phyloP scores from a whole-genome alignment of 2,797 vertebrate species.

The Micropoecilia bifurca region DNA sequence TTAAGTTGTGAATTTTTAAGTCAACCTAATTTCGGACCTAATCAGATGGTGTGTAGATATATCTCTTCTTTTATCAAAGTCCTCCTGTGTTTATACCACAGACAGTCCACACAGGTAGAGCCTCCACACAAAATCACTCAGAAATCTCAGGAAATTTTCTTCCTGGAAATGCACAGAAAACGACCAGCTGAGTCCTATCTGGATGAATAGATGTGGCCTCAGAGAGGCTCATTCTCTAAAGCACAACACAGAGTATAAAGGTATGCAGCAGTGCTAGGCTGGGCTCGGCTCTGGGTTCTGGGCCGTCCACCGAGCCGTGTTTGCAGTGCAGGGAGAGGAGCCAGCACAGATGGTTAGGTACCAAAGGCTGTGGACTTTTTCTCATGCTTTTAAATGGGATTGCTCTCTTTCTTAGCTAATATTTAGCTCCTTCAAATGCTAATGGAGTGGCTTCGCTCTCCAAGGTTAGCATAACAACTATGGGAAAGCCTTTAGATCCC shows the following conservation, averaged over 20 bases:
- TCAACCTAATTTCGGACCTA: slow-evolving; percentile 20
- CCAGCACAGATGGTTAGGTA: slow-evolving; percentile 93
- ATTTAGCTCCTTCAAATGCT: slow-evolving; percentile 99
- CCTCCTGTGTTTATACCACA: background rate
- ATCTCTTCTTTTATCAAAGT: background rate
- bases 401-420: slow-evolving; percentile 97
- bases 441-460: slow-evolving; percentile 94
- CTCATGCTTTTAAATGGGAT: slow-evolving; percentile 95
- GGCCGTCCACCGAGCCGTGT: slow-evolving; percentile 68
- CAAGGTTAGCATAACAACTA: slow-evolving; percentile 99
- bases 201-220: slow-evolving; percentile 62
- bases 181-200: slow-evolving; percentile 57
- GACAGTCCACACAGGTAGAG: slow-evolving; percentile 19
- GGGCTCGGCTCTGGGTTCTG: slow-evolving; percentile 49
- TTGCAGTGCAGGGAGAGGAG: slow-evolving; percentile 83
- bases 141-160: slow-evolving; percentile 63
- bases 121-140: slow-evolving; percentile 20
- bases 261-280: slow-evolving; percentile 40
- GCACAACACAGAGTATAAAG: slow-evolving; percentile 60
- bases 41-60: slow-evolving; percentile 9
- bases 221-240: slow-evolving; percentile 69
- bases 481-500: slow-evolving; percentile 97
- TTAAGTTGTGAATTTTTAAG: slow-evolving; percentile 11
- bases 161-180: slow-evolving; percentile 75
- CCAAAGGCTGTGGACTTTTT: slow-evolving; percentile 90